A percentile compares a stretch with the other conserved stretches of the same genome.
These are phyloP conservation scores for Platorchestia sp. DNA, from an alignment of 1,140 invertebrate genomes.

Conservation along the genomic window DNA sequence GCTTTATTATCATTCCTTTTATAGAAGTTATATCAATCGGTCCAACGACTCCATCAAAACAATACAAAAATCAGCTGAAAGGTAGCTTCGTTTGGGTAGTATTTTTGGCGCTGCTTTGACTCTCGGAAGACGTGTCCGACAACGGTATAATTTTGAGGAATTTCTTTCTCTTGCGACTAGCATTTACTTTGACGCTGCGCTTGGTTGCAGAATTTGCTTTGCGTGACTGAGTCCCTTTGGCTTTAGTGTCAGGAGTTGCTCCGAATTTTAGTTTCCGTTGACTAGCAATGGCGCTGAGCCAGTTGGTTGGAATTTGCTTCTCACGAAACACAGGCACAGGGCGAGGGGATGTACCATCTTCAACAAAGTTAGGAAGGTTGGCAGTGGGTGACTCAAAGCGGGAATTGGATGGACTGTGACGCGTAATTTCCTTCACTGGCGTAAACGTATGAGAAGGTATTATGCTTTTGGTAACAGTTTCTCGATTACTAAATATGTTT, in stretches of 20 bases:
- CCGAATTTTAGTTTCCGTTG: slow-evolving; percentile 61
- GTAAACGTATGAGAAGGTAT: not conserved
- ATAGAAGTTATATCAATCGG: not conserved
- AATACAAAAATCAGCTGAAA: not conserved
- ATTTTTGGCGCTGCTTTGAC: not conserved
- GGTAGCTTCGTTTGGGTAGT: slow-evolving; percentile 16
- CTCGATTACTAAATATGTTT: not conserved
- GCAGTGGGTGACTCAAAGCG: slow-evolving; percentile 77
- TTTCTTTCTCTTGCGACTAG: not conserved
- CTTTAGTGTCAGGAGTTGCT: slow-evolving; percentile 46
- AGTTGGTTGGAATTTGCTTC: slow-evolving; percentile 58
- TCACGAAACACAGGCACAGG: slow-evolving; percentile 61
- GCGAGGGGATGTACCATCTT: slow-evolving; percentile 82
- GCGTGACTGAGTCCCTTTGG: too few relatives aligned
- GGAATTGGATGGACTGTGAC: not conserved
- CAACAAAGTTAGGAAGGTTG: slow-evolving; percentile 83
- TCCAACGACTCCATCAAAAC: not conserved
- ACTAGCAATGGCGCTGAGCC: slow-evolving; percentile 62
- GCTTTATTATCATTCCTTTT: not conserved
- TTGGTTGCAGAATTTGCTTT: not conserved
- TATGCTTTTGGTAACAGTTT: too few relatives aligned
- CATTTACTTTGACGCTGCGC: not conserved
- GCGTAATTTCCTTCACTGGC: not conserved
- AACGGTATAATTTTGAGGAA: not conserved
- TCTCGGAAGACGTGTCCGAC: not conserved